phyloP scores from a whole-genome alignment of 2,113 vertebrate species.

The Plectropomus leopardus region DNA sequence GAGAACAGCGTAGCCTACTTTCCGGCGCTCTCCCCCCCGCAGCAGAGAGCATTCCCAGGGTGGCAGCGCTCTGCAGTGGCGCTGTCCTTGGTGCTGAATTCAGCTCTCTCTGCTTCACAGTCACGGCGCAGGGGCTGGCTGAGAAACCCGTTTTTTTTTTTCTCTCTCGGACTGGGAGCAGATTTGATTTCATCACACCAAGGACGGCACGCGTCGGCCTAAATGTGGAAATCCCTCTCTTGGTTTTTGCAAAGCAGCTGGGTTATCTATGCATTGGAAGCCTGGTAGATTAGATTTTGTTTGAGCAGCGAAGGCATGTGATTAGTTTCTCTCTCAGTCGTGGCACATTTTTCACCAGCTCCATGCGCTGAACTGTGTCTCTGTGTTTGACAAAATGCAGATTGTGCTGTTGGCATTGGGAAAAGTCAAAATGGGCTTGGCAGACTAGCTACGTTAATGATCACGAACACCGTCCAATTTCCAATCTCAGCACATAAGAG shows the following conservation, averaged over 20 bases:
- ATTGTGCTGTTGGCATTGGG: slow-evolving; percentile 44
- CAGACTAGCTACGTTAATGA: neutral
- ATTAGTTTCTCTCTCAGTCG: neutral
- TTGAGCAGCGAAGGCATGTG: neutral
- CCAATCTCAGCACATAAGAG: neutral
- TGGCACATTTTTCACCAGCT: neutral
- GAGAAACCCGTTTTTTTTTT: slow-evolving; percentile 43
- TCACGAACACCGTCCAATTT: neutral
- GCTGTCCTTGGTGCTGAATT: slow-evolving; percentile 81
- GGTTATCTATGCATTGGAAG: slow-evolving; percentile 4
- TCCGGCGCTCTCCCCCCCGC: slow-evolving; percentile 6
- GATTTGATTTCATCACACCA: slow-evolving; percentile 51
- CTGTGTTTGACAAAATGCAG: slow-evolving; percentile 1
- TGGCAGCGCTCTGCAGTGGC: slow-evolving; percentile 64
- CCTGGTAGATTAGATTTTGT: neutral
- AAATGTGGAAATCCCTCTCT: slow-evolving; percentile 53
- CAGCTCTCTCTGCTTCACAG: slow-evolving; percentile 56
- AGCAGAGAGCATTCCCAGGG: slow-evolving; percentile 68
- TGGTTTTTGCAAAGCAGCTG: slow-evolving; percentile 4
- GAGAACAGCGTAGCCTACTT: slow-evolving; percentile 75
- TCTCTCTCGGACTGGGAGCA: slow-evolving; percentile 31
- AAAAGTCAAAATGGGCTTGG: slow-evolving; percentile 26
- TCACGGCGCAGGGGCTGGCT: slow-evolving; percentile 48
- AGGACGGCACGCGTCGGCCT: slow-evolving; percentile 35
- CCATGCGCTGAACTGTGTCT: neutral